Evolutionary conservation across 2,888 invertebrate genomes (phyloP), one percentile per base, ranked within the genome.

Genomic region (Leptopilina myrica): DNA sequence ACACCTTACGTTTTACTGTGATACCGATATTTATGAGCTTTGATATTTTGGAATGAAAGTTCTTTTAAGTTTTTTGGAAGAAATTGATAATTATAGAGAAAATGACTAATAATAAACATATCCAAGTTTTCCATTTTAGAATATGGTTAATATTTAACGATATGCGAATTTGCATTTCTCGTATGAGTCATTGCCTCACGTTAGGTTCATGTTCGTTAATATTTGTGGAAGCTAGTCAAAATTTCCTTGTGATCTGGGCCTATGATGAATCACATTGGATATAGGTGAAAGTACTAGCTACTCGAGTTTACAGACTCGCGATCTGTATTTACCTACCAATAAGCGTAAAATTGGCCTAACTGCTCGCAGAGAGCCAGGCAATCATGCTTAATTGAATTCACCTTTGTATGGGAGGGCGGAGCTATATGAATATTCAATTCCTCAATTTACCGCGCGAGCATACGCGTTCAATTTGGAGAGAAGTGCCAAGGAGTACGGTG

Each of bases 381-480:
- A 91, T 91, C 88, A 86, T 86, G 88, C 85, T 88, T 90, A 91
- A 91, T 91, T 91, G 88, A 90, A 91, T 90, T 88, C 88, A 89
- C 88, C 89, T 89, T 89, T 88, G 89, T 86, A 85, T 84, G 84
- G 81, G 82, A 85, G 84, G 84, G 84, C 82, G 83, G 80, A 82
- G 78, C 82, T 78, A 83, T 88, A 90, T 90, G 90, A 91, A 90
- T 90, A 91, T 91, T 91, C 91, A 82, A 56, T 62, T 62, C 26
- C 64, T 49, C 81, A 77, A 77, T 82, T 82, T 79, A 80, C 78
- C 76, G 75, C 67, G 67, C 66, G 43, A 62, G 46, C 78, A 69
- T 69, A 78, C 78, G 78, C 69, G 80, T 79, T 77, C 79, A 79
- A 82, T 81, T 79, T 65, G 59, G 65, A 77, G 76, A 76, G 76